Base-by-base conservation (phyloP, 2,113 vertebrate species). In the Tichodroma muraria region DNA sequence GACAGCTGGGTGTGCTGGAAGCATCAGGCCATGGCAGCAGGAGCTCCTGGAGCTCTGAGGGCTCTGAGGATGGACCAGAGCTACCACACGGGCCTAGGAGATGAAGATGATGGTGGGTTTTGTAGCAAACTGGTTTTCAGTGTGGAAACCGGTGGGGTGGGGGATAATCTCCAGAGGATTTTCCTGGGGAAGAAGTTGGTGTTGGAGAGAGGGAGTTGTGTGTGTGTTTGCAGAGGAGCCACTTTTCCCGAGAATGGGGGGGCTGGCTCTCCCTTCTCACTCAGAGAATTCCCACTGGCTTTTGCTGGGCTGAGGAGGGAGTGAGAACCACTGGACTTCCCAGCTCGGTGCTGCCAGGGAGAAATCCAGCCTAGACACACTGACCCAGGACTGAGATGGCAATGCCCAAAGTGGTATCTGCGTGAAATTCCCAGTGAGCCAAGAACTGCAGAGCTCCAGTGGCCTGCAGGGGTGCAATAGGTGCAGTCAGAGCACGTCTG, bases 151-250 rank as follows among this genome's bases (percentile, higher is more conserved):
- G 56, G 9, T 7, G 17, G 25, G 9, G 1, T 13, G 8, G 10
- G 28, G 10, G n/a, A 8, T 42, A 21, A 37, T 21, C 0, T 1
- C 11, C 24, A 1, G 0, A 47, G 57, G 40, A n/a, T 64, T 40
- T 66, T 56, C 38, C 44, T 35, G n/a, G 49, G 68, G 47, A 44
- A 38, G 49, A 57, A 33, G n/a, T 13, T 78, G 21, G 4, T 27
- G 10, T 14, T 15, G 24, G 40, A 47, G 27, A n/a, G 47, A 70
- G 50, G 60, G 33, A 50, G 35, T 2, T 91, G 15, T 17, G 18
- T n/a, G 54, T 28, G 28, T 28, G 42, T 20, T 61, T 57, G 44
- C 59, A 63, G 65, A 37, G 72, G 66, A 68, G n/a, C 70, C 21
- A 2, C 59, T 30, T 21, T 47, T 60, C 16, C 12, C 4, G 1